Percentiles rank a stretch among this genome's conserved stretches.
Conservation (phyloP, 2,113 vertebrate species). For the Odocoileus hemionus region DNA sequence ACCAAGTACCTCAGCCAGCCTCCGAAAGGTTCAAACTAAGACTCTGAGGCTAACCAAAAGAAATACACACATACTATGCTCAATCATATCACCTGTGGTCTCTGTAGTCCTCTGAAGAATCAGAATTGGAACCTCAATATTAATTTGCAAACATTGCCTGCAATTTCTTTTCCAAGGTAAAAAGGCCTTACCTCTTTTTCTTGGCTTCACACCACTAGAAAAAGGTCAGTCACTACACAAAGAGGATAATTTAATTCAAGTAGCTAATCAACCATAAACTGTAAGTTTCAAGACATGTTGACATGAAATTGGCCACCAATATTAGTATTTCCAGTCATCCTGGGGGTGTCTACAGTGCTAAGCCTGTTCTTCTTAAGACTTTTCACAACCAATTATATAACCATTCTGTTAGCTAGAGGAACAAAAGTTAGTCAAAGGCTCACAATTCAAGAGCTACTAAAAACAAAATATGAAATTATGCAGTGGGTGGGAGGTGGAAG, state of each 20-base stretch:
- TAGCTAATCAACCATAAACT: constrained; percentile 67
- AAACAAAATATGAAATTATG: constrained; percentile 3
- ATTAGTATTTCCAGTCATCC: not conserved
- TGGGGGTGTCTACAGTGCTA: constrained; percentile 19
- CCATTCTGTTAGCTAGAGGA: constrained; percentile 3
- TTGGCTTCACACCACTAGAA: constrained; percentile 23
- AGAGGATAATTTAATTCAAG: constrained; percentile 72
- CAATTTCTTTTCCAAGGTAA: constrained; percentile 61
- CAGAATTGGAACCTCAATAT: constrained; percentile 40
- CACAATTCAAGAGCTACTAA: constrained; percentile 20
- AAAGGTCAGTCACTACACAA: constrained; percentile 72
- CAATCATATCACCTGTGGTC: constrained; percentile 44
- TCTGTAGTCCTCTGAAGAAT: constrained; percentile 58
- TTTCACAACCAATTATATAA: constrained; percentile 48
- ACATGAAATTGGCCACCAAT: constrained; percentile 75
- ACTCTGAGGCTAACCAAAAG: constrained; percentile 70
- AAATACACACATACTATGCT: constrained; percentile 67
- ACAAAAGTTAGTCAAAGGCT: constrained; percentile 9
- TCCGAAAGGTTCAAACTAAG: constrained; percentile 64
- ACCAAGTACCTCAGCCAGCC: constrained; percentile 68
- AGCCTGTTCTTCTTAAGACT: constrained; percentile 45
- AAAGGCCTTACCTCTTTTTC: constrained; percentile 68
- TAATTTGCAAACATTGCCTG: constrained; percentile 57
- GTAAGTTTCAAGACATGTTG: constrained; percentile 71
- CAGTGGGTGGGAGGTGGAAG: not conserved